Conservation (phyloP, 2,797 vertebrate genomes). For the Smutsia temminckii region DNA sequence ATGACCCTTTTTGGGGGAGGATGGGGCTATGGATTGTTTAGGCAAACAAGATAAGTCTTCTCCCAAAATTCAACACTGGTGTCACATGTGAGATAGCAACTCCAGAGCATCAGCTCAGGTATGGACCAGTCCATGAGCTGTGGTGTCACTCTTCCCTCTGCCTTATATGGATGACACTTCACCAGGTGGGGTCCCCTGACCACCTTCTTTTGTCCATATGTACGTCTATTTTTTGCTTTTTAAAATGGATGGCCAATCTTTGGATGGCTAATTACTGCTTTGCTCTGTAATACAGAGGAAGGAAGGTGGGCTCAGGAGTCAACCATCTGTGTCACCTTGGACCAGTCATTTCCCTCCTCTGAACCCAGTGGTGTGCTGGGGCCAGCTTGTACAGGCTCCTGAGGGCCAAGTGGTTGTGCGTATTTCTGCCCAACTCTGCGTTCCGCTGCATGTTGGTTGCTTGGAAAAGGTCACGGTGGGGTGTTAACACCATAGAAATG, state of each 20-base stretch:
- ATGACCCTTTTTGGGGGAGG: neutral
- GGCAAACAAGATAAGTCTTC: neutral
- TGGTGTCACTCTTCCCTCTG: rapidly evolving
- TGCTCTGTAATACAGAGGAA: neutral
- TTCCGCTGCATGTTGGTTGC: neutral
- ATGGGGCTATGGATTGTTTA: constrained; percentile 43
- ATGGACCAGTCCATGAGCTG: neutral
- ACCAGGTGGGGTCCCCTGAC: neutral
- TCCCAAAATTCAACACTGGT: neutral
- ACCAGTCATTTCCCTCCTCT: neutral
- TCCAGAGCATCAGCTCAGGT: neutral
- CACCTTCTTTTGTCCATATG: neutral
- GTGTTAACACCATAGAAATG: neutral
- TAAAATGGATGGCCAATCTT: neutral
- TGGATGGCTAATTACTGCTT: neutral
- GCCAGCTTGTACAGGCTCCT: neutral
- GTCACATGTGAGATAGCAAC: neutral
- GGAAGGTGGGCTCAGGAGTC: neutral
- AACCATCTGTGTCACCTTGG: neutral
- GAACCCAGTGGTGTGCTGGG: neutral
- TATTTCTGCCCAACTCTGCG: neutral
- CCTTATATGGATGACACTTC: neutral
- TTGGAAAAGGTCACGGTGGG: neutral
- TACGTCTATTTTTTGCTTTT: neutral
- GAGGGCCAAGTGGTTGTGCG: neutral